Base-by-base conservation (phyloP, 2,888 invertebrate species). In the Cecidostiba fungosa region DNA sequence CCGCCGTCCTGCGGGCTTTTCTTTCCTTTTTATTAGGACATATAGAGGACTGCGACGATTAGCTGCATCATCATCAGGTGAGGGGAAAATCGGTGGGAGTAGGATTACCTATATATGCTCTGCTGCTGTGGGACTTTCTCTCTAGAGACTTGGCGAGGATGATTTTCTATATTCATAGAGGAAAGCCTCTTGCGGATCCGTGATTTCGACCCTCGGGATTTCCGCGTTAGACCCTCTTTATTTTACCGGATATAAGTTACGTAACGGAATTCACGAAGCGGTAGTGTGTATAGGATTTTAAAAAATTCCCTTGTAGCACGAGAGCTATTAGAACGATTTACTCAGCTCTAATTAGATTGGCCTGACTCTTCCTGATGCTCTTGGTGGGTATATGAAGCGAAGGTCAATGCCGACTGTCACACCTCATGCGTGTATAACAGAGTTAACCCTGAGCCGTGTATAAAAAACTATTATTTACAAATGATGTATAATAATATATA, bases 361-460 rank as follows among this genome's bases (percentile, higher is more conserved):
- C 5, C 12, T 16, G 50, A n/a, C n/a, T 70, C 50, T 62, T 39
- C n/a, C 32, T 70, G 32, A 32, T 29, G 78, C 32, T 79, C 43
- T 43, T 43, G 3, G 3, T 32, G 1, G 43, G 12, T 43, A 43
- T 12, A 43, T 43, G 43, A 29, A 70, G 12, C 14, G 47, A 79
- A 79, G 47, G 78, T 70, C 29, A 79, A 79, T 79, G 26, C 50
- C 50, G n/a, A 54, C 54, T 54, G 54, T n/a, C 54, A 26, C 12
- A 5, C 12, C 43, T 43, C 43, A 1, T 10, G 43, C 12, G 54
- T 36, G n/a, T 54, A 62, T 62, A 43, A 43, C 43, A 12, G 43
- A 43, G 66, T 23, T 26, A 16, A 8, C 77, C 43, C 26, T 66
- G 43, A 77, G 43, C 26, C 16, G 54, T 0, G n/a, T 5, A 6